Evolutionary conservation across 2,113 vertebrate genomes (phyloP).

Genomic region (Indicator indicator): DNA sequence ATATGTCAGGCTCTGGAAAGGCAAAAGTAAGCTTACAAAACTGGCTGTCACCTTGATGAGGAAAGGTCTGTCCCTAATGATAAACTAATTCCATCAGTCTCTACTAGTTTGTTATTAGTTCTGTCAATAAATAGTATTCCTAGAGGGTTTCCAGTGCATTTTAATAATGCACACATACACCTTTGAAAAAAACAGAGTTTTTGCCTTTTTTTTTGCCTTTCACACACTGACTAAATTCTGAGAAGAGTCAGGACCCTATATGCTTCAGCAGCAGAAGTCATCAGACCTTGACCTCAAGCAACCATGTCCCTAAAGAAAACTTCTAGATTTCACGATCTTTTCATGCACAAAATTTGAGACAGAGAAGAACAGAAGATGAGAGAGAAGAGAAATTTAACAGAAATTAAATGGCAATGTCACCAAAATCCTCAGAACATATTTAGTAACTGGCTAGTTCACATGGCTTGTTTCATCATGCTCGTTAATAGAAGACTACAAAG

Average conservation of each 20-base stretch:
- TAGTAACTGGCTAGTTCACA: not conserved
- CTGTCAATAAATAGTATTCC: constrained; percentile 51
- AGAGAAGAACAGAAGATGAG: not conserved
- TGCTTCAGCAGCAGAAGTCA: not conserved
- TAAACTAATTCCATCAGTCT: constrained; percentile 73
- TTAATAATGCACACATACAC: not conserved
- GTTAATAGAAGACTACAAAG: not conserved
- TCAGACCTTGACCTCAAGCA: not conserved
- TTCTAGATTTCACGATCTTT: not conserved
- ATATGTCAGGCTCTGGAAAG: constrained; percentile 68
- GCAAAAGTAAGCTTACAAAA: constrained; percentile 75
- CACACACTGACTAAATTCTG: not conserved
- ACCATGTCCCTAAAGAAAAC: not conserved
- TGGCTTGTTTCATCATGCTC: not conserved
- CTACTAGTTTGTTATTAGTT: constrained; percentile 37
- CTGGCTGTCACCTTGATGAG: constrained; percentile 72
- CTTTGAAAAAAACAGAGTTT: not conserved
- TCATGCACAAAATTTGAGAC: not conserved
- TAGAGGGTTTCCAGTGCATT: not conserved
- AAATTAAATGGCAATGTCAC: not conserved
- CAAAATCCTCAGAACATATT: not conserved
- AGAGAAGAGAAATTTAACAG: not conserved
- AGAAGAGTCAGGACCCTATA: not conserved
- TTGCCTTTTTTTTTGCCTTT: not conserved
- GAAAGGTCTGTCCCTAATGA: constrained; percentile 64